Conservation (phyloP, 2,888 invertebrate genomes). For the Coenonympha arcania region DNA sequence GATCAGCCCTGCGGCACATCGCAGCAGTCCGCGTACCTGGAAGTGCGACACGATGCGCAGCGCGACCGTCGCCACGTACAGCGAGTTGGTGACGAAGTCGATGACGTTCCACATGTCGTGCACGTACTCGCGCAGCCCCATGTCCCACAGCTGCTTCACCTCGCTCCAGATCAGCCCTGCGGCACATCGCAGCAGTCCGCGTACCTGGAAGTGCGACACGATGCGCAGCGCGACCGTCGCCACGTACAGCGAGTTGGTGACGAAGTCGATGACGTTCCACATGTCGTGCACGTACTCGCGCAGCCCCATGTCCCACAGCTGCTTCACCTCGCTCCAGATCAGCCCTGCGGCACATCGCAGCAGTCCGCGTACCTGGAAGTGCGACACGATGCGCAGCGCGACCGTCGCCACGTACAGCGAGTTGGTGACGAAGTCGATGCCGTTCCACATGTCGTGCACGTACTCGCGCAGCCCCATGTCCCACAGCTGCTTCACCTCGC, state of each 20-base stretch:
- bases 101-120: conserved; percentile 99
- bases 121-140: conserved; percentile 95
- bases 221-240: conserved; percentile 95
- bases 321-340: conserved; percentile 99
- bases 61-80: conserved; percentile 97
- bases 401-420: conserved; percentile 98
- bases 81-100: conserved; percentile 97
- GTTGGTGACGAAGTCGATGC: conserved; percentile 98
- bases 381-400: conserved; percentile 93
- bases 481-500: conserved; percentile 99
- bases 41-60: conserved; percentile 95
- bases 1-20: conserved; percentile 84
- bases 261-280: conserved; percentile 99
- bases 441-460: conserved; percentile 99
- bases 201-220: conserved; percentile 94
- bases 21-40: conserved; percentile 85
- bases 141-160: conserved; percentile 98
- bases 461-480: conserved; percentile 97
- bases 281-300: conserved; percentile 98
- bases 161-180: conserved; percentile 98
- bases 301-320: conserved; percentile 97
- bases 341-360: conserved; percentile 81
- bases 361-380: conserved; percentile 88
- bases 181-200: too few species aligned
- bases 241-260: conserved; percentile 97